Base-by-base conservation (phyloP, 2,797 vertebrate genomes). In the Schizopygopsis pylzovi region DNA sequence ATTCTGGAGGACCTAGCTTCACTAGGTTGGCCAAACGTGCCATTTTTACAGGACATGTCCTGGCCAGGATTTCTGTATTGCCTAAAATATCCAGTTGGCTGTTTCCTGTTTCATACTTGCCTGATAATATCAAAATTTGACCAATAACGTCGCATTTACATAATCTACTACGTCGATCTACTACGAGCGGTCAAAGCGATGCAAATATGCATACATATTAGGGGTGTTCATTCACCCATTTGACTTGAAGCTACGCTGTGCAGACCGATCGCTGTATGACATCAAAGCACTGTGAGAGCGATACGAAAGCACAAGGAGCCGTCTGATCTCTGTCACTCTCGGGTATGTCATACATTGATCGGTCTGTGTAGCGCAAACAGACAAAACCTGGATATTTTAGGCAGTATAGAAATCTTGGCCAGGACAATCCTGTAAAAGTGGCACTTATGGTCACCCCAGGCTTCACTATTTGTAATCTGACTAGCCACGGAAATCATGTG, bases 391-490 rank as follows among this genome's bases (percentile, higher is more conserved):
- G 56, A 59, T 59, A 25, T 61, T n/a, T 61, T 12, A 25, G 59
- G 59, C 11, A 61, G 25, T 61, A 11, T 59, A n/a, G 22, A 59
- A 59, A 22, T 56, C 18, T 56, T 56, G 8, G 54, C 54, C 54
- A 10, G 54, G 54, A 22, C 9, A 8, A 61, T 61, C 56, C n/a
- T 4, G 11, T 61, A 25, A 59, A 59, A 61, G 13, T 61, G 59
- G n/a, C n/a, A 13, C n/a, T 5, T 61, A 61, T 61, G 59, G 59
- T 61, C n/a, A 61, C 59, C 11, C 10, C n/a, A 20, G 59, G 65
- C 33, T 67, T 68, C 37, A 52, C 22, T 77, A 16, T 83, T 84
- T 81, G 45, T 47, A 49, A 13, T 75, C 18, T 47, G 22, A 72
- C 37, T 28, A 41, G 11, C 52, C 33, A 6, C 10, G 10, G 1